Evolutionary conservation across 2,888 invertebrate species (phyloP).

Genomic region (Hedya salicella): DNA sequence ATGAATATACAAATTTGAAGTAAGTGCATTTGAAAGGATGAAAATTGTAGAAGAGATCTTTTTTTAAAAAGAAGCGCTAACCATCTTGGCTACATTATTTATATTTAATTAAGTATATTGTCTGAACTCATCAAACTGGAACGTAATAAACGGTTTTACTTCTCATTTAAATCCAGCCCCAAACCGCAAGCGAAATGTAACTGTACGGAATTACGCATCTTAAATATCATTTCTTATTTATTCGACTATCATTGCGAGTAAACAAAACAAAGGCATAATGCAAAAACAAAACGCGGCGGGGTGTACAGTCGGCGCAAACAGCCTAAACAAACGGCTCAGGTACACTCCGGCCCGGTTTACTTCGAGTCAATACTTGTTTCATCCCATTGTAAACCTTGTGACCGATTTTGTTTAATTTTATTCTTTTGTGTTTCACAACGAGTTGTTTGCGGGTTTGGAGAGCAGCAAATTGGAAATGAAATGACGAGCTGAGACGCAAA

Average conservation of each 20-base stretch:
- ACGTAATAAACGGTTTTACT: background rate
- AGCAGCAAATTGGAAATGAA: slow-evolving; percentile 13
- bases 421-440: slow-evolving; percentile 24
- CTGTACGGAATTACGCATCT: background rate
- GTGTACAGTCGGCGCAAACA: slow-evolving; percentile 33
- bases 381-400: slow-evolving; percentile 33
- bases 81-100: no score
- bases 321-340: slow-evolving; percentile 42
- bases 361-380: slow-evolving; percentile 38
- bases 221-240: slow-evolving; percentile 32
- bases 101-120: no score
- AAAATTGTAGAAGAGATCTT: no score
- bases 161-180: background rate
- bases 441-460: slow-evolving; percentile 16
- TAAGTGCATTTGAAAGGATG: no score
- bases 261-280: slow-evolving; percentile 32
- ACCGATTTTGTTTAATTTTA: slow-evolving; percentile 35
- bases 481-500: slow-evolving; percentile 6
- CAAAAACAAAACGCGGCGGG: slow-evolving; percentile 39
- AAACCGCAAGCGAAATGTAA: background rate
- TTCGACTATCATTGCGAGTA: slow-evolving; percentile 19
- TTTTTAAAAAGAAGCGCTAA: no score
- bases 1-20: no score
- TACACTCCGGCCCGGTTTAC: slow-evolving; percentile 20
- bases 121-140: background rate